A percentile compares a stretch with the other conserved stretches of the same genome.
Evolutionary conservation across 2,797 vertebrate species (phyloP).

Genomic region (Octomys mimax): DNA sequence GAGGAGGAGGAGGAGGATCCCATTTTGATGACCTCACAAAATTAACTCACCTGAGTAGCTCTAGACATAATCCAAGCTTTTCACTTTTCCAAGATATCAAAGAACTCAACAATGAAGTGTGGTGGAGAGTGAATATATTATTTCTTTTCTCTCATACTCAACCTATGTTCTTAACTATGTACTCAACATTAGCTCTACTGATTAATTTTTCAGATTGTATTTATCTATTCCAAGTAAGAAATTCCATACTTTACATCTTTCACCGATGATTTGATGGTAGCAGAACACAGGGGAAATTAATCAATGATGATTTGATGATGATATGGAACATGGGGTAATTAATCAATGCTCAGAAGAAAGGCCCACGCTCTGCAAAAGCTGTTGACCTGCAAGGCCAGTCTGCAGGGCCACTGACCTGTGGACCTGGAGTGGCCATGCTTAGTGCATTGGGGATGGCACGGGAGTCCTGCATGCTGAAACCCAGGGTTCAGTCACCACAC

Average conservation of each 20-base stretch:
- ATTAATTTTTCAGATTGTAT: neutral
- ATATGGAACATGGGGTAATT: slow-evolving; percentile 56
- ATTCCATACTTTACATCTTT: slow-evolving; percentile 17
- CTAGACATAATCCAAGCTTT: neutral
- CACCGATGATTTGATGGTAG: slow-evolving; percentile 17
- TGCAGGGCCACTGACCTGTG: slow-evolving; percentile 63
- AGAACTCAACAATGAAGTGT: neutral
- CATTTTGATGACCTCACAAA: neutral
- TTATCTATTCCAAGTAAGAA: slow-evolving; percentile 30
- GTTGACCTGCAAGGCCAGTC: slow-evolving; percentile 60
- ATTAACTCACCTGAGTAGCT: slow-evolving; percentile 21
- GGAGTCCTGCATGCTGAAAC: neutral
- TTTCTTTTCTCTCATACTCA: neutral
- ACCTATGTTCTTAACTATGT: neutral
- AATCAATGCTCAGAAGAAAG: slow-evolving; percentile 51
- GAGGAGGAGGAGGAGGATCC: too few relatives aligned
- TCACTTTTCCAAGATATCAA: neutral
- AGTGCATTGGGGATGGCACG: neutral
- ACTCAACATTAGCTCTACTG: neutral
- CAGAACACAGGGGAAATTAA: slow-evolving; percentile 51
- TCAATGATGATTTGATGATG: slow-evolving; percentile 13
- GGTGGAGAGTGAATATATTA: neutral
- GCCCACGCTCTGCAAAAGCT: slow-evolving; percentile 58
- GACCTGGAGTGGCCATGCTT: neutral
- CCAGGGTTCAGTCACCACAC: neutral